Conservation (phyloP, 2,113 vertebrate species). For the Microtus ochrogaster region DNA sequence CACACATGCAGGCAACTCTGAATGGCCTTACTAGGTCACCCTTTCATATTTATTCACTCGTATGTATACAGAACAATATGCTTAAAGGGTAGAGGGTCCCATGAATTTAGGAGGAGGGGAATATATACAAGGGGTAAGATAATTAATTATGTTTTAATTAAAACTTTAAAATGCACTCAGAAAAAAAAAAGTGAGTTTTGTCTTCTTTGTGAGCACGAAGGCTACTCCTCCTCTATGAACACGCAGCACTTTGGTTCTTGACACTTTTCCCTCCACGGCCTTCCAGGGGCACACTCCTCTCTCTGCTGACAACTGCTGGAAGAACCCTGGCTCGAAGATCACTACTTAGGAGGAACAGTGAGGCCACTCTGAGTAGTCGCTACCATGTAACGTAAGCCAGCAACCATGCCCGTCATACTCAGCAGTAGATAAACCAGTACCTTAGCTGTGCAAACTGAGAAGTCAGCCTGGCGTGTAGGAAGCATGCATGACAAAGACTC, state of each 20-base stretch:
- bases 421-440: not conserved
- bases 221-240: not conserved
- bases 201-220: no score
- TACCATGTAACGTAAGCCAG: no score
- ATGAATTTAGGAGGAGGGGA: no score
- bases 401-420: not conserved
- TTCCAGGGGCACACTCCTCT: not conserved
- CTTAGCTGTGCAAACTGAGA: not conserved
- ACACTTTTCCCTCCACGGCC: not conserved
- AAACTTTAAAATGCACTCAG: not conserved
- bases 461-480: not conserved
- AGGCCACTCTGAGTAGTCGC: not conserved
- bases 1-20: not conserved
- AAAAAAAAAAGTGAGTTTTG: not conserved
- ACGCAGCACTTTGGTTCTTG: not conserved
- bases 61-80: not conserved
- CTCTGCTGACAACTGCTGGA: not conserved
- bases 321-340: not conserved
- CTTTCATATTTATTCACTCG: not conserved
- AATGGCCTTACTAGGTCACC: not conserved
- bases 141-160: not conserved
- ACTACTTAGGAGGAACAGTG: not conserved
- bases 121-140: not conserved
- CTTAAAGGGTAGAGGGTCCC: not conserved
- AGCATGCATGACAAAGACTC: fast-evolving